These are phyloP conservation scores for Panorpa germanica DNA, from an alignment of 2,888 invertebrate genomes.

Conservation along the genomic window DNA sequence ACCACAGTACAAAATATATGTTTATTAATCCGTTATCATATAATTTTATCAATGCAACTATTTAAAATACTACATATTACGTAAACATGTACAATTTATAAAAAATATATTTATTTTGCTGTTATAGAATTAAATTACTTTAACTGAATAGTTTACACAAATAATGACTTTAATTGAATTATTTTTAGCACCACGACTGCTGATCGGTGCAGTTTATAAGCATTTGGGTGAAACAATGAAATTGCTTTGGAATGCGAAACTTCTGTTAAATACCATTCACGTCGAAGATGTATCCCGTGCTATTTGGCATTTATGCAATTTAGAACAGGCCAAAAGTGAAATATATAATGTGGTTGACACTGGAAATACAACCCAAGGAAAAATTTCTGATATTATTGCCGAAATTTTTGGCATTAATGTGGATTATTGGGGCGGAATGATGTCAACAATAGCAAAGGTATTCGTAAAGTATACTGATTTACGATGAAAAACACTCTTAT, in stretches of 20 bases:
- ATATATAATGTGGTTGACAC: constrained; percentile 71
- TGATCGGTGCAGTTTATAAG: constrained; percentile 77
- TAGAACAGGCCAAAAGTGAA: constrained; percentile 33
- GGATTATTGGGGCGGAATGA: constrained; percentile 68
- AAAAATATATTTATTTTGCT: neutral
- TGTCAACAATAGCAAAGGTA: constrained; percentile 69
- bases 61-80: no score
- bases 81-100: neutral
- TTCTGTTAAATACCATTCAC: constrained; percentile 76
- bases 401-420: constrained; percentile 73
- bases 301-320: constrained; percentile 48
- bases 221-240: constrained; percentile 81
- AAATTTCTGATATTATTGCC: constrained; percentile 56
- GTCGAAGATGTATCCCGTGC: constrained; percentile 70
- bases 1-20: neutral
- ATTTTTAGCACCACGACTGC: constrained; percentile 54
- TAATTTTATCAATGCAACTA: no score
- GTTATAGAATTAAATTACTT: neutral
- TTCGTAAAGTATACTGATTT: no score
- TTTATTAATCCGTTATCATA: neutral
- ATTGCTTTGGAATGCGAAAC: constrained; percentile 68
- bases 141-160: neutral
- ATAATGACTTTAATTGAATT: neutral
- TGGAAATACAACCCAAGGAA: constrained; percentile 69
- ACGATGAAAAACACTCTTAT: no score